Evolutionary conservation across 2,797 vertebrate genomes (phyloP).

Genomic region (Anas flavirostris): DNA sequence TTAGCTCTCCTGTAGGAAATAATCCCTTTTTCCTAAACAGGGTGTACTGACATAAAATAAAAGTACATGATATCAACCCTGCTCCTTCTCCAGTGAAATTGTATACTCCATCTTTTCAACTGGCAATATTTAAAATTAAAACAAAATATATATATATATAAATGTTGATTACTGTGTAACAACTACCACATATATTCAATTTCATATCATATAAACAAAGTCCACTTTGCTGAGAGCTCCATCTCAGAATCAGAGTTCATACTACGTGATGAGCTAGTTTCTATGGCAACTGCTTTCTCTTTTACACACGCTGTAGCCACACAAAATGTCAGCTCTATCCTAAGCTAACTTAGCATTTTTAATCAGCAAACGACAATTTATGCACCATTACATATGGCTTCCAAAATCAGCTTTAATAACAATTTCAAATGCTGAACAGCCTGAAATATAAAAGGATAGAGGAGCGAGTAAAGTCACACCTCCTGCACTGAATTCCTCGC

Average conservation of each 20-base stretch:
- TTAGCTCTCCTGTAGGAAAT: not conserved
- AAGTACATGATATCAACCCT: not conserved
- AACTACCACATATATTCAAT: conserved; percentile 10
- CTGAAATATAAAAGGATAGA: not conserved
- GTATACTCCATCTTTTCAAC: not conserved
- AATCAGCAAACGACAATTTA: conserved; percentile 50
- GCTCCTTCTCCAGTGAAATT: not conserved
- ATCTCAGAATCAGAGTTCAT: conserved; percentile 67
- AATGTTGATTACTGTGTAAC: not conserved
- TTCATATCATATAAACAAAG: conserved; percentile 37
- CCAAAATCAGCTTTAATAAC: not conserved
- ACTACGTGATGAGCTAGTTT: conserved; percentile 72
- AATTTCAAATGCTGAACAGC: not conserved
- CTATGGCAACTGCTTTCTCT: conserved; percentile 78
- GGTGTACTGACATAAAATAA: not conserved
- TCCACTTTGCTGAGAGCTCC: conserved; percentile 67
- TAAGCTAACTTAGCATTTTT: conserved; percentile 26
- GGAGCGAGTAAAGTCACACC: not conserved
- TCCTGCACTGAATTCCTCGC: not conserved
- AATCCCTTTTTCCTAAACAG: not conserved
- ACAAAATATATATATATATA: not conserved
- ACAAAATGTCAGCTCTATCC: conserved; percentile 48
- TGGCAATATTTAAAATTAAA: conserved; percentile 23
- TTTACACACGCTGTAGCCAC: conserved; percentile 35
- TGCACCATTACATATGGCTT: not conserved